Evolutionary conservation across 2,888 invertebrate species (phyloP).

Genomic region (Pristionchus exspectatus): DNA sequence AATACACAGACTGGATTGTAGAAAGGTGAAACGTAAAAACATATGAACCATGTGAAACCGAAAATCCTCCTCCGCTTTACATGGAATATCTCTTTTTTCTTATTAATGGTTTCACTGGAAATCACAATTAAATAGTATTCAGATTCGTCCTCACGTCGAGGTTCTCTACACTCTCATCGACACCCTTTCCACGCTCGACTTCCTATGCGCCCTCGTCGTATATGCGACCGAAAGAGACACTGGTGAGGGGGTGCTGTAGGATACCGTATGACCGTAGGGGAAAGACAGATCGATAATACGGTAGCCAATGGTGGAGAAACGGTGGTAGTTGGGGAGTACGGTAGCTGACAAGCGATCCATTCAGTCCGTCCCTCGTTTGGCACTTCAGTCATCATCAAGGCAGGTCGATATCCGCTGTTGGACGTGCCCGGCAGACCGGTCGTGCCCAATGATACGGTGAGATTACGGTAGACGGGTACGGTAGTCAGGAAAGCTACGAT

Average conservation of each 20-base stretch:
- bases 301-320: neutral
- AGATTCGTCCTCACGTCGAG: constrained; percentile 61
- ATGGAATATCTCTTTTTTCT: no score
- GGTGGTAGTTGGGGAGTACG: neutral
- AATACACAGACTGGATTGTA: no score
- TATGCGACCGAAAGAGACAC: constrained; percentile 61
- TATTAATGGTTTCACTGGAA: no score
- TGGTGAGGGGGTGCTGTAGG: constrained; percentile 53
- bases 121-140: neutral
- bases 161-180: constrained; percentile 66
- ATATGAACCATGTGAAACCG: no score
- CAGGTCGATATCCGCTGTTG: constrained; percentile 89
- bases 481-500: no score
- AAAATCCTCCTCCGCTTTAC: no score
- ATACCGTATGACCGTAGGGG: neutral
- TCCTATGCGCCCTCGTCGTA: constrained; percentile 61
- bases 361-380: constrained; percentile 88
- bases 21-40: no score
- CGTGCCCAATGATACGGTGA: constrained; percentile 89
- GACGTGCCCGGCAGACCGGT: constrained; percentile 85
- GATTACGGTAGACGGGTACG: no score
- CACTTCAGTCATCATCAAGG: constrained; percentile 85
- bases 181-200: constrained; percentile 65
- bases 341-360: neutral
- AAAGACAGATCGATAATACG: neutral